Conservation (phyloP, 2,113 vertebrate species). For the Cardinalis cardinalis region DNA sequence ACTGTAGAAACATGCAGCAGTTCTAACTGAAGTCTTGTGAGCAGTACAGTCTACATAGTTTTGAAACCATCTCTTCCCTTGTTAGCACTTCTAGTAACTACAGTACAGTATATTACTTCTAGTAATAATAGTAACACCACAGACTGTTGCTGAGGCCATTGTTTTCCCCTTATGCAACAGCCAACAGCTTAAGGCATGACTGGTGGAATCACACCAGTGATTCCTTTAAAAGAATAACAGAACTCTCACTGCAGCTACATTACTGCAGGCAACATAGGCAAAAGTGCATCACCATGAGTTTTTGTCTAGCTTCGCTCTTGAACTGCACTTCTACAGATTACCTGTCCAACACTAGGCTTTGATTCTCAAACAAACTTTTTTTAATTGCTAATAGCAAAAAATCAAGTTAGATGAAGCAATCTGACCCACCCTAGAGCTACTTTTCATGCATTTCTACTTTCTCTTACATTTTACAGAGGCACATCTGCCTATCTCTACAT, state of each 20-base stretch:
- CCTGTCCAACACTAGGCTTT: not conserved
- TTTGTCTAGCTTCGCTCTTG: not conserved
- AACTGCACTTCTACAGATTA: not conserved
- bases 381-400: not conserved
- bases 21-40: not conserved
- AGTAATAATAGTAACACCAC: not conserved
- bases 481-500: not conserved
- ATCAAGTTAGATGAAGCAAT: not conserved
- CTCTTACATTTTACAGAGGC: not conserved
- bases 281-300: not conserved
- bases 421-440: not conserved
- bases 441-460: not conserved
- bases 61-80: not conserved
- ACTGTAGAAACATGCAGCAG: not conserved
- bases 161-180: not conserved
- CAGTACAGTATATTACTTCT: not conserved
- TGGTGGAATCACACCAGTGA: not conserved
- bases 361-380: not conserved
- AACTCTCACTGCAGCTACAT: rapidly evolving
- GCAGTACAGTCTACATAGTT: not conserved
- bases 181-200: not conserved
- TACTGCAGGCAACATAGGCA: not conserved
- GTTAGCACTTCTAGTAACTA: not conserved
- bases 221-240: not conserved
- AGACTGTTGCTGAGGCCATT: not conserved